Conservation (phyloP, 2,113 vertebrate genomes). For the Aphelocoma coerulescens region DNA sequence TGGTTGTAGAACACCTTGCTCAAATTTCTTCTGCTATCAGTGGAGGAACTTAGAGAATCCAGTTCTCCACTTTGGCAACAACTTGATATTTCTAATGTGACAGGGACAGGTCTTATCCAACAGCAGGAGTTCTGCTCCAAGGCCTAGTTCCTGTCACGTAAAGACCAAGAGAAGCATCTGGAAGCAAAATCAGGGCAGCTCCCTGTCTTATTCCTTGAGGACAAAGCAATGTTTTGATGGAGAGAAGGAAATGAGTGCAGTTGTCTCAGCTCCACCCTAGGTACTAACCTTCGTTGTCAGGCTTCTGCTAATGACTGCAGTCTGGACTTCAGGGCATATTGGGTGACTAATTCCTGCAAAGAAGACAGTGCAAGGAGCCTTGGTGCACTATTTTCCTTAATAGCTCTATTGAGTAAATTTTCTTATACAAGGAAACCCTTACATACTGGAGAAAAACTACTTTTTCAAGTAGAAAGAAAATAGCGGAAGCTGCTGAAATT, state of each 20-base stretch:
- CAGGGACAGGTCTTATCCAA: neutral
- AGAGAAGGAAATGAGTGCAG: neutral
- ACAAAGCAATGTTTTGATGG: neutral
- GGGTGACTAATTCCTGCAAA: neutral
- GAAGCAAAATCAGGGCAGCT: neutral
- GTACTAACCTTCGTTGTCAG: neutral
- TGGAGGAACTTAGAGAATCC: neutral
- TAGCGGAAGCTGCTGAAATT: neutral
- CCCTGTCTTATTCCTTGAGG: neutral
- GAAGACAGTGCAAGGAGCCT: neutral
- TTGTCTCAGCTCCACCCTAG: neutral
- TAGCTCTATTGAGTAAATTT: neutral
- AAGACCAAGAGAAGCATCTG: neutral
- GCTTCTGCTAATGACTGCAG: neutral
- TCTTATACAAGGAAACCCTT: neutral
- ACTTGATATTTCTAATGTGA: neutral
- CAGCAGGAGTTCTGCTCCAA: neutral
- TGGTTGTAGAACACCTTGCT: neutral
- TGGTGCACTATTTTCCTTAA: neutral
- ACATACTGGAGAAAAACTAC: neutral
- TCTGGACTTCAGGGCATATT: neutral
- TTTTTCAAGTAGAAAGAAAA: slow-evolving; percentile 29
- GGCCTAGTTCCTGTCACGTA: neutral
- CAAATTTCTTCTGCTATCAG: neutral
- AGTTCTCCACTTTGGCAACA: neutral